phyloP scores from a whole-genome alignment of 2,888 invertebrate species.

The Eueremaeus valkanovi region DNA sequence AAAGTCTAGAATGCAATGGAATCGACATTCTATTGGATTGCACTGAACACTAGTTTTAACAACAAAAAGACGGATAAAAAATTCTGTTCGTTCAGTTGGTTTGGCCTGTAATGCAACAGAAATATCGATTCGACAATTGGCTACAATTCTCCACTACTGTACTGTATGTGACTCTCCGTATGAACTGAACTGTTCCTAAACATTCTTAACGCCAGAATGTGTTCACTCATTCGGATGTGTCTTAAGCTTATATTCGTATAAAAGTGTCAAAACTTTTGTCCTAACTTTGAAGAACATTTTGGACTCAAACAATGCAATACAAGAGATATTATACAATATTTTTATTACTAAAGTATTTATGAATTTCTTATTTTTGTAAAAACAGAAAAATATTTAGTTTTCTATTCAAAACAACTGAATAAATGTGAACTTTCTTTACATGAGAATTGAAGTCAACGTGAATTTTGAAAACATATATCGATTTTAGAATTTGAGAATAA shows the following conservation, averaged over 20 bases:
- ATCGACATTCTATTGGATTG: not conserved
- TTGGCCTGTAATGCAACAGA: not conserved
- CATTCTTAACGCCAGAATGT: not conserved
- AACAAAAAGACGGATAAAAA: not conserved
- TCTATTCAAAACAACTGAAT: too few species aligned
- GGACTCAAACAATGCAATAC: too few species aligned
- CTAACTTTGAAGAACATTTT: not conserved
- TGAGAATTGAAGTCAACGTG: too few species aligned
- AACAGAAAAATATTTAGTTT: too few species aligned
- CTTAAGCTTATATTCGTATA: not conserved
- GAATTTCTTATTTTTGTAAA: too few species aligned
- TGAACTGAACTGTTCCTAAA: not conserved
- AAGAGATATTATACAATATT: too few species aligned
- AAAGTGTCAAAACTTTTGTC: not conserved
- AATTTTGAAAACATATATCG: too few species aligned
- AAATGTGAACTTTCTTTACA: too few species aligned
- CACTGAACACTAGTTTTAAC: not conserved
- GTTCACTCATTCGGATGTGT: conserved; percentile 1
- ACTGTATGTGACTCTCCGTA: not conserved
- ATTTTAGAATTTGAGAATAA: too few species aligned
- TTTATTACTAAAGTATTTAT: too few species aligned
- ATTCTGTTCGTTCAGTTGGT: not conserved
- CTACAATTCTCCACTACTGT: conserved; percentile 1
- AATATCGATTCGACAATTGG: conserved; percentile 8
- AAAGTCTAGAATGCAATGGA: too few species aligned